Evolutionary conservation across 2,888 invertebrate species (phyloP).

Genomic region (Caenorhabditis uteleia): DNA sequence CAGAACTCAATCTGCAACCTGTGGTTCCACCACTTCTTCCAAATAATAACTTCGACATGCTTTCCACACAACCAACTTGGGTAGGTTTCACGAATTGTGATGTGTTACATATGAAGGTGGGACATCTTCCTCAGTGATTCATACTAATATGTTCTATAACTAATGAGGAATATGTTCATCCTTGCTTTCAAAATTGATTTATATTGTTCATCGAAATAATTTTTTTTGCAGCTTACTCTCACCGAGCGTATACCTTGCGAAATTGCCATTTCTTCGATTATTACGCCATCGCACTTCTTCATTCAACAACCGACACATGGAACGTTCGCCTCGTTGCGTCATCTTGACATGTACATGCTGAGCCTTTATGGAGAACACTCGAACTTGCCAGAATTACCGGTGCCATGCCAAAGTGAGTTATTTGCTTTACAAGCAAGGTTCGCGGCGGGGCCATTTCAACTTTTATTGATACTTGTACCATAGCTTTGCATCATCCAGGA

Average conservation of each 20-base stretch:
- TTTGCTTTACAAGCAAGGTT: no score
- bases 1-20: slow-evolving; percentile 69
- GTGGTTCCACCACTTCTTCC: slow-evolving; percentile 65
- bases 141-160: neutral
- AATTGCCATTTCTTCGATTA: slow-evolving; percentile 85
- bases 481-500: no score
- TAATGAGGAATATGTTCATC: neutral
- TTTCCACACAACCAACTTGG: slow-evolving; percentile 56
- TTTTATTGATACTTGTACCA: no score
- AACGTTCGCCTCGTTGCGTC: slow-evolving; percentile 79
- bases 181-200: neutral
- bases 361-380: slow-evolving; percentile 79
- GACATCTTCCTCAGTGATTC: neutral
- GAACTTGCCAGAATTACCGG: slow-evolving; percentile 80
- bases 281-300: slow-evolving; percentile 87
- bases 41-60: slow-evolving; percentile 44
- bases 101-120: neutral
- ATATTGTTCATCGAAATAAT: neutral
- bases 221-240: slow-evolving; percentile 78
- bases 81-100: slow-evolving; percentile 16
- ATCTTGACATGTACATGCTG: slow-evolving; percentile 76
- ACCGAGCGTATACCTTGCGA: slow-evolving; percentile 92
- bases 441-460: no score
- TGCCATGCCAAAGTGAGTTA: slow-evolving; percentile 80
- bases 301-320: slow-evolving; percentile 94